phyloP scores from a whole-genome alignment of 2,113 vertebrate species.

The Herpailurus yagouaroundi region DNA sequence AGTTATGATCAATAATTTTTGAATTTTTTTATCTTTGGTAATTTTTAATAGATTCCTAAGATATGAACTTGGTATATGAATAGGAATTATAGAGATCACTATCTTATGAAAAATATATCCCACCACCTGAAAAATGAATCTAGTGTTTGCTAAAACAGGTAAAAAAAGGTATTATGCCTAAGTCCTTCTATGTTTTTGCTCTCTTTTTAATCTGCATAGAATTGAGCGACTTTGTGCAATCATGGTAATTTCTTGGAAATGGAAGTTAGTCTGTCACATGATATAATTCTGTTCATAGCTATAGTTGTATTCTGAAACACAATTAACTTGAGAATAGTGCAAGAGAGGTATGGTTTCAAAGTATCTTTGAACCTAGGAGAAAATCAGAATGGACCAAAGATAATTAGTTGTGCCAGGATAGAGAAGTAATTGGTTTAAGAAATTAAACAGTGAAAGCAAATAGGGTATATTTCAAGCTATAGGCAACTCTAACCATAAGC shows the following conservation, averaged over 20 bases:
- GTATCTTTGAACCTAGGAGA: not conserved
- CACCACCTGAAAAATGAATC: slow-evolving; percentile 38
- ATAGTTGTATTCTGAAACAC: not conserved
- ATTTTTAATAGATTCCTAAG: slow-evolving; percentile 33
- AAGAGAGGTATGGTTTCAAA: not conserved
- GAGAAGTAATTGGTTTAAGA: slow-evolving; percentile 19
- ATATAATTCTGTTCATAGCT: not conserved
- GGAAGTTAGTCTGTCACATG: not conserved
- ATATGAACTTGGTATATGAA: slow-evolving; percentile 53
- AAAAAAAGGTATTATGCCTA: not conserved
- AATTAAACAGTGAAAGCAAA: not conserved
- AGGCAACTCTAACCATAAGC: not conserved
- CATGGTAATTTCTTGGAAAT: slow-evolving; percentile 21
- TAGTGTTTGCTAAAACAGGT: slow-evolving; percentile 14
- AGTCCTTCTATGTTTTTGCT: not conserved
- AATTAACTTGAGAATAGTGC: not conserved
- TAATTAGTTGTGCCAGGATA: not conserved
- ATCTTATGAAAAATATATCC: slow-evolving; percentile 75
- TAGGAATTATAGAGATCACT: slow-evolving; percentile 62
- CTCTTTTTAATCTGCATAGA: slow-evolving; percentile 9
- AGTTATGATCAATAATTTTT: slow-evolving; percentile 34
- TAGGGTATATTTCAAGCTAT: not conserved
- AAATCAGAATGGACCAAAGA: not conserved
- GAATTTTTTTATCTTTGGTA: not conserved
- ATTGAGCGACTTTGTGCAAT: not conserved